These are phyloP conservation scores for Corvus moneduloides DNA, from an alignment of 2,113 vertebrate species.

Conservation along the genomic window DNA sequence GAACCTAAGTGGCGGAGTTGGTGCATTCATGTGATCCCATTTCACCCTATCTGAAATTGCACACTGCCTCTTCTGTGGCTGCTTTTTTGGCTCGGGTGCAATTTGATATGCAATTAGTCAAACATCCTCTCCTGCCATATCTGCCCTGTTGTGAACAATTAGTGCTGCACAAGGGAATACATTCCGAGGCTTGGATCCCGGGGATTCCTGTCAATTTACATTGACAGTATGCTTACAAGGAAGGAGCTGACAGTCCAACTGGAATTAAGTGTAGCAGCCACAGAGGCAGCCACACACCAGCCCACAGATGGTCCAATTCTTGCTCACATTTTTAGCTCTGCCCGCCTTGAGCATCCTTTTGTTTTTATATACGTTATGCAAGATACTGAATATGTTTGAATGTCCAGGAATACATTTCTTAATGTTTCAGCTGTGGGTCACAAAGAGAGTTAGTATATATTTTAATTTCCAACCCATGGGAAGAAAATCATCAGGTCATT, in stretches of 20 bases:
- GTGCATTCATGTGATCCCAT: background rate
- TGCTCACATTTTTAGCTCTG: background rate
- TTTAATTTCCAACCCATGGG: background rate
- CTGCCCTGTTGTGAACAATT: conserved; percentile 33
- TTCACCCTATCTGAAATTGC: background rate
- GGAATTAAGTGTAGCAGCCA: background rate
- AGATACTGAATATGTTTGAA: background rate
- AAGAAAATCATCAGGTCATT: background rate
- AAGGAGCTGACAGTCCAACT: conserved; percentile 3
- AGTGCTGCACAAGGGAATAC: background rate
- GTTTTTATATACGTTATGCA: background rate
- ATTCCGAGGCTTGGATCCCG: background rate
- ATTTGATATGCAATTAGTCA: conserved; percentile 40
- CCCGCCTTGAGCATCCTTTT: background rate
- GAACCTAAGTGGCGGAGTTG: background rate
- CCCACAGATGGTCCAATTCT: background rate
- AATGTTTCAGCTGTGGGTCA: background rate
- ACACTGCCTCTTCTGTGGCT: background rate
- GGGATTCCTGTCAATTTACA: conserved; percentile 30
- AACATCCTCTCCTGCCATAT: background rate
- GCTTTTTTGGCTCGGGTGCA: conserved; percentile 3
- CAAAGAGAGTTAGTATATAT: background rate
- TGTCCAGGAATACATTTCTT: background rate
- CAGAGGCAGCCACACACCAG: background rate
- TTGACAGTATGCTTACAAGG: background rate